Conservation (phyloP, 2,888 invertebrate species). For the Mongoloraphidia duomilia region DNA sequence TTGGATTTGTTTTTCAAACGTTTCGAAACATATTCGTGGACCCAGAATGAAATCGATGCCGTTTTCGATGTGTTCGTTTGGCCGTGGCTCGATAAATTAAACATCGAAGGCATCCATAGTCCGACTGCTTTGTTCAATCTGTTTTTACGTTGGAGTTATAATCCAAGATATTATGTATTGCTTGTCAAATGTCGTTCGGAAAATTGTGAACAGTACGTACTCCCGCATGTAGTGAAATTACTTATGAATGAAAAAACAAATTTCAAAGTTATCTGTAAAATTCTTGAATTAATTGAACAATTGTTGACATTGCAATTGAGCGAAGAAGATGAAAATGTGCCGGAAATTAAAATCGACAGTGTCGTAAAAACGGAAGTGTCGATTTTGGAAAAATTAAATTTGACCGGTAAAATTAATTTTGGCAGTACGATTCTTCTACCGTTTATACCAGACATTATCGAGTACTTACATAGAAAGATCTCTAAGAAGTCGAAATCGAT, state of each 20-base stretch:
- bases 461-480: constrained; percentile 50
- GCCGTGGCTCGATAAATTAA: constrained; percentile 62
- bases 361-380: constrained; percentile 25
- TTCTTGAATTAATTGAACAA: constrained; percentile 62
- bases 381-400: constrained; percentile 21
- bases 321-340: constrained; percentile 34
- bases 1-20: constrained; percentile 63
- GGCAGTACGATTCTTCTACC: constrained; percentile 62
- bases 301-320: constrained; percentile 50
- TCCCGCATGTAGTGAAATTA: constrained; percentile 55
- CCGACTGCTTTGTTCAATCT: constrained; percentile 71
- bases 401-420: constrained; percentile 41
- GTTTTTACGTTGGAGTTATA: constrained; percentile 65
- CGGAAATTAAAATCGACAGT: constrained; percentile 26
- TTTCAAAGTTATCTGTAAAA: constrained; percentile 46
- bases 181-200: constrained; percentile 43
- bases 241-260: constrained; percentile 55
- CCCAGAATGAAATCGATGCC: constrained; percentile 49
- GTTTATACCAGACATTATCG: constrained; percentile 55
- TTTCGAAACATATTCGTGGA: constrained; percentile 66
- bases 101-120: constrained; percentile 66
- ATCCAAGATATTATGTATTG: constrained; percentile 60
- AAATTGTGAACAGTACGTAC: constrained; percentile 35
- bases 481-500: constrained; percentile 42
- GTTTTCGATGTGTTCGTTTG: constrained; percentile 67